phyloP scores from a whole-genome alignment of 92 coral and sea anemone genomes.

The Actinernus sp. region DNA sequence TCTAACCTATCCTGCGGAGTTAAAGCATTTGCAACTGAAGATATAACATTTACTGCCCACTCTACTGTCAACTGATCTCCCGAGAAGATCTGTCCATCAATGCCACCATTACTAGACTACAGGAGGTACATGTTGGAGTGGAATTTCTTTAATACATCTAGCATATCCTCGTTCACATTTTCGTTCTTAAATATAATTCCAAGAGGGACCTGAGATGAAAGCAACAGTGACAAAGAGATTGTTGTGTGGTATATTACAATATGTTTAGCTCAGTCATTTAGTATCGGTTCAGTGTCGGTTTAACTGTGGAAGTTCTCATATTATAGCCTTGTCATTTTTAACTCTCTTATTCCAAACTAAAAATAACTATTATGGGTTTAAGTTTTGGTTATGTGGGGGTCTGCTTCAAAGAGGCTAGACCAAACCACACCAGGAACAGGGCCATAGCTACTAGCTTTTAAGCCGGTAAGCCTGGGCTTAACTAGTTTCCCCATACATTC shows the following conservation, averaged over 20 bases:
- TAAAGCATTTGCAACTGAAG: conserved; percentile 63
- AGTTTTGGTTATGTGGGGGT: too few species aligned
- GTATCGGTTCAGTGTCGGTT: too few species aligned
- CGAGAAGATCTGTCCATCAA: background rate
- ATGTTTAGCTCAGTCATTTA: too few species aligned
- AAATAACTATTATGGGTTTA: too few species aligned
- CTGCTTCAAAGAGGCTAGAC: too few species aligned
- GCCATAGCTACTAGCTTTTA: too few species aligned
- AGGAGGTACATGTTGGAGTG: conserved; percentile 62
- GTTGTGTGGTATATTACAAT: conserved; percentile 9
- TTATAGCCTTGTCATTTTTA: too few species aligned
- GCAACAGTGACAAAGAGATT: conserved; percentile 8
- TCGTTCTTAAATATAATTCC: conserved; percentile 64
- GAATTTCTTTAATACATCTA: conserved; percentile 36
- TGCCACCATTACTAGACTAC: conserved; percentile 23
- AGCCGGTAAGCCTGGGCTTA: too few species aligned
- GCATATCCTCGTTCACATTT: conserved; percentile 67
- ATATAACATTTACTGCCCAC: conserved; percentile 55
- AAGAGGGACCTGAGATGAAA: conserved; percentile 21
- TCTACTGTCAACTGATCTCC: conserved; percentile 34
- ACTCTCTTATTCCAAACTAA: too few species aligned
- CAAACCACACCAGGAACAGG: too few species aligned
- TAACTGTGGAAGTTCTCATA: too few species aligned
- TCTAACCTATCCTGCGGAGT: conserved; percentile 60
- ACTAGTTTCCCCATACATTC: too few species aligned